Base-by-base conservation (phyloP, 1,140 invertebrate genomes). In the Drosophila oshimai region DNA sequence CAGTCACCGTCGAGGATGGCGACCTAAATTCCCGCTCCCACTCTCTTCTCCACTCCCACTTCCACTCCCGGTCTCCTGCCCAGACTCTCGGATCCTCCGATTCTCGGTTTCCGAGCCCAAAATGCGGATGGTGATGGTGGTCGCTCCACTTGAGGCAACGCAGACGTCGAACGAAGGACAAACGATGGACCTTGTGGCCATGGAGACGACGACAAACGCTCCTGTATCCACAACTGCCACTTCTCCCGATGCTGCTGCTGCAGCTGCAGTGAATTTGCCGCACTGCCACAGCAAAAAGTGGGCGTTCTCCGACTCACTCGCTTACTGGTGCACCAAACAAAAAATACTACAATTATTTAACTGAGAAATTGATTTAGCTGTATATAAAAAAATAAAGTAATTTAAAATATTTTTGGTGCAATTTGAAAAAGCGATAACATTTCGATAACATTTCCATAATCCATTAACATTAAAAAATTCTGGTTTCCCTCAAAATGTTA, bases 241-340 rank as follows among this genome's bases (percentile, higher is more conserved):
- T 18, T 18, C 41, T 12, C 6, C 22, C 64, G 13, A 29, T 13
- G 46, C 45, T 55, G 60, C 75, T 72, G 76, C 76, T 13, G 46
- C 45, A 51, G 60, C 75, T 72, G 76, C 76, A 75, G 74, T 75
- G 55, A 80, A 78, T 84, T 78, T 78, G 76, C 73, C 76, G 76
- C 76, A 79, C 74, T 79, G 75, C 47, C 33, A 15, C 31, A 58
- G 49, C 41, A 42, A 57, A 57, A 50, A 74, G 58, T 44, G 74
- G 69, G 69, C 34, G 79, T 69, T 29, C 39, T 53, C 2, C 7
- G 7, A n/a, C 33, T 60, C 55, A 58, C 51, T 39, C 49, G 20
- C 6, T 37, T 26, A 36, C 29, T 29, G 0, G 2, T 17, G 36
- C 57, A 65, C 42, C 2, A 3, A 1, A 44, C 12, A 31, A 34